Evolutionary conservation across 2,113 vertebrate genomes (phyloP).

Genomic region (Seriola dumerili): DNA sequence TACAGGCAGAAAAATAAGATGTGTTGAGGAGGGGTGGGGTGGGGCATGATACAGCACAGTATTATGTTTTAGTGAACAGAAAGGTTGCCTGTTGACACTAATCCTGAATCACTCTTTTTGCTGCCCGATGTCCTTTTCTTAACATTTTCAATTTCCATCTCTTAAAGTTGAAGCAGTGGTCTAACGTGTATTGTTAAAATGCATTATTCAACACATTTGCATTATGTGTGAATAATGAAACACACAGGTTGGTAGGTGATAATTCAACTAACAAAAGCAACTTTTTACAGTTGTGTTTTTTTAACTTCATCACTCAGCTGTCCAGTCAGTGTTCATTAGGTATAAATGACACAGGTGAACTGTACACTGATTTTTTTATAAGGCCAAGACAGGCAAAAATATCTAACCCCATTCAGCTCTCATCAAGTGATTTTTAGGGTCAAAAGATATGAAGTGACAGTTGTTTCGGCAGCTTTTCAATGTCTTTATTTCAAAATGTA

Average conservation of each 20-base stretch:
- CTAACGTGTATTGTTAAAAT: not conserved
- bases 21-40: not conserved
- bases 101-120: slow-evolving; percentile 20
- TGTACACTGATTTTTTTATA: too few relatives aligned
- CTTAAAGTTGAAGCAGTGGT: not conserved
- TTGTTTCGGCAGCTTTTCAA: too few relatives aligned
- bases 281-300: too few relatives aligned
- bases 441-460: too few relatives aligned
- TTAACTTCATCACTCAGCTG: too few relatives aligned
- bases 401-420: too few relatives aligned
- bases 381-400: too few relatives aligned
- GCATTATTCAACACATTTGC: not conserved
- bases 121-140: not conserved
- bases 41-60: slow-evolving; percentile 5
- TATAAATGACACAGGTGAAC: too few relatives aligned
- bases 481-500: too few relatives aligned
- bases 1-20: slow-evolving; percentile 25
- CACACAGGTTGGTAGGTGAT: not conserved
- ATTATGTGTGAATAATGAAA: not conserved
- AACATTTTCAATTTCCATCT: not conserved
- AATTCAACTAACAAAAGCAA: not conserved
- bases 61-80: not conserved
- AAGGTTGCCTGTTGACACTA: slow-evolving; percentile 29
- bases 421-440: too few relatives aligned
- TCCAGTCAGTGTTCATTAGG: too few relatives aligned